Percentiles rank a stretch among this genome's conserved stretches.
phyloP scores from a whole-genome alignment of 2,113 vertebrate genomes.

The Oncorhynchus kisutch region DNA sequence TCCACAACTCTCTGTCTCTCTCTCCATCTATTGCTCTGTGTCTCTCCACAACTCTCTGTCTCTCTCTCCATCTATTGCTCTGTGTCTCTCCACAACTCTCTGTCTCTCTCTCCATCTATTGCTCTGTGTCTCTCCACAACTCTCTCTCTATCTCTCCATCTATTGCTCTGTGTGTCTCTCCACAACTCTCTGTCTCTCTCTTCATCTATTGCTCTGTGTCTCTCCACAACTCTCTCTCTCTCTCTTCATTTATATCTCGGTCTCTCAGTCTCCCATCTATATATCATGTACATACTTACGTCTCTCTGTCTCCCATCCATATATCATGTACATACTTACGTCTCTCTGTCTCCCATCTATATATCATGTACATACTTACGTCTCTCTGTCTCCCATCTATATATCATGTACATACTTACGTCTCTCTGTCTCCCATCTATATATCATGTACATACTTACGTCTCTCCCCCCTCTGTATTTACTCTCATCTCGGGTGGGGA shows the following conservation, averaged over 20 bases:
- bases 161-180: background rate
- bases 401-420: too few relatives aligned
- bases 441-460: too few relatives aligned
- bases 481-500: background rate
- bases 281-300: too few relatives aligned
- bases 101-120: background rate
- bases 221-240: background rate
- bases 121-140: background rate
- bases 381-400: conserved; percentile 12
- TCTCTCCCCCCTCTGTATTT: conserved; percentile 30
- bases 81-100: background rate
- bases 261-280: background rate
- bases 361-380: too few relatives aligned
- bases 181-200: background rate
- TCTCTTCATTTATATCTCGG: background rate
- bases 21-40: background rate
- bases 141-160: background rate
- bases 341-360: conserved; percentile 12
- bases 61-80: background rate
- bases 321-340: too few relatives aligned
- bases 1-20: background rate
- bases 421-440: background rate
- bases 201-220: background rate
- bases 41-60: background rate
- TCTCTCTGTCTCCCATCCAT: conserved; percentile 13